Percentiles rank a stretch among this genome's conserved stretches.
Evolutionary conservation across 2,113 vertebrate species (phyloP).

Genomic region (Petrocephalus zakoni): DNA sequence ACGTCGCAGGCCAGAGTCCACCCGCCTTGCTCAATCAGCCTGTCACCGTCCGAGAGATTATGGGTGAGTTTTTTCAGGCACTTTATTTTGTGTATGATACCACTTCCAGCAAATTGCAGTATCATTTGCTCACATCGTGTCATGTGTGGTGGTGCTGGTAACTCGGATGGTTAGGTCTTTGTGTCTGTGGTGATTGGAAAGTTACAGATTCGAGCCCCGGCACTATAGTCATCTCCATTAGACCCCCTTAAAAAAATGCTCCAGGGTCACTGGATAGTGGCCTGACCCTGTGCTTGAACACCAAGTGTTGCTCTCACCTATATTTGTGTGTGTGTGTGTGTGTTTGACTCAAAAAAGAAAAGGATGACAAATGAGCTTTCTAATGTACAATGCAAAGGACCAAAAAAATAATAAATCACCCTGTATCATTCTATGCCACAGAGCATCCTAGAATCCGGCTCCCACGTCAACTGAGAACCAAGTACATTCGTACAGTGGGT

Average conservation of each 20-base stretch:
- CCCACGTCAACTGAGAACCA: constrained; percentile 76
- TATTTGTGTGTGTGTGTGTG: not conserved
- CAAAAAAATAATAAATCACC: not conserved
- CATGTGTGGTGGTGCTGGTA: not conserved
- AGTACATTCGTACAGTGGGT: constrained; percentile 74
- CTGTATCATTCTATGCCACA: constrained; percentile 36
- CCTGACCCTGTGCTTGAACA: not conserved
- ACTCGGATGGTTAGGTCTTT: not conserved
- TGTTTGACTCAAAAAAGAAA: not conserved
- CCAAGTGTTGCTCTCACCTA: not conserved
- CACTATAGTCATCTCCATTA: not conserved
- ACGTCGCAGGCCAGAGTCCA: constrained; percentile 71
- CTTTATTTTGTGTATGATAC: not conserved
- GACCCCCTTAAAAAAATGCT: not conserved
- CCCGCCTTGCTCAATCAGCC: constrained; percentile 67
- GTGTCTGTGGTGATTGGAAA: not conserved
- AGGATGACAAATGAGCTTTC: not conserved
- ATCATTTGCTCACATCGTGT: not conserved
- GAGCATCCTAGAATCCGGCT: constrained; percentile 85
- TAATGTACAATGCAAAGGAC: not conserved
- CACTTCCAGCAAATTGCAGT: not conserved
- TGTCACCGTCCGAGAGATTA: constrained; percentile 79
- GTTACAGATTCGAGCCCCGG: not conserved
- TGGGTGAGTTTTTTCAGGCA: constrained; percentile 57
- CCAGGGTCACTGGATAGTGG: not conserved